Percentiles rank a stretch among this genome's conserved stretches.
phyloP scores from a whole-genome alignment of 2,797 vertebrate genomes.

The Tapera naevia region DNA sequence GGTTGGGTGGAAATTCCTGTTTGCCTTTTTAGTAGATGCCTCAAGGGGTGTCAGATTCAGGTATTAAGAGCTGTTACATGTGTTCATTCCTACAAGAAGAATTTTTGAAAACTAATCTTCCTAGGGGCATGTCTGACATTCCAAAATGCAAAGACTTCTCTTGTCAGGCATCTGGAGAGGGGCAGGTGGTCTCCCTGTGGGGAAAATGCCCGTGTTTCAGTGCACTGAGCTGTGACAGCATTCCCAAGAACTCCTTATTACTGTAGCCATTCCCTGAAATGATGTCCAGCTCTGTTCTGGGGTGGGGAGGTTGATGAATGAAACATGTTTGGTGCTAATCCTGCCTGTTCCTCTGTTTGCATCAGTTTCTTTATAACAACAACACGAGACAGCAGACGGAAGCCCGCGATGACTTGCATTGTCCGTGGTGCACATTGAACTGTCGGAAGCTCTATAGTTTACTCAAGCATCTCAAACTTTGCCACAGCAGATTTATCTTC shows the following conservation, averaged over 20 bases:
- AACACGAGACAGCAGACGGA: conserved; percentile 98
- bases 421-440: conserved; percentile 98
- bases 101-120: neutral
- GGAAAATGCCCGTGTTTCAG: neutral
- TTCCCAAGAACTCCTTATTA: neutral
- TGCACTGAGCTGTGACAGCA: neutral
- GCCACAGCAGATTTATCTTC: conserved; percentile 98
- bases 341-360: neutral
- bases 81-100: neutral
- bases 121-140: neutral
- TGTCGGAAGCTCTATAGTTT: conserved; percentile 98
- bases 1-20: neutral
- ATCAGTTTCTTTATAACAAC: conserved; percentile 95
- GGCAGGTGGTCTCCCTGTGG: neutral
- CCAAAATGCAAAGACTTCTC: neutral
- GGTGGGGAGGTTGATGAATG: neutral
- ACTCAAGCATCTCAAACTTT: conserved; percentile 98
- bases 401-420: conserved; percentile 95
- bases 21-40: neutral
- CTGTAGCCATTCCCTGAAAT: neutral
- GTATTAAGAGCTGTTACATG: neutral
- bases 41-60: neutral
- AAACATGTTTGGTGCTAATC: neutral
- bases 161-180: neutral
- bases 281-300: neutral